These are phyloP conservation scores for Eupithecia abbreviata DNA, from an alignment of 2,888 invertebrate genomes.

Conservation along the genomic window DNA sequence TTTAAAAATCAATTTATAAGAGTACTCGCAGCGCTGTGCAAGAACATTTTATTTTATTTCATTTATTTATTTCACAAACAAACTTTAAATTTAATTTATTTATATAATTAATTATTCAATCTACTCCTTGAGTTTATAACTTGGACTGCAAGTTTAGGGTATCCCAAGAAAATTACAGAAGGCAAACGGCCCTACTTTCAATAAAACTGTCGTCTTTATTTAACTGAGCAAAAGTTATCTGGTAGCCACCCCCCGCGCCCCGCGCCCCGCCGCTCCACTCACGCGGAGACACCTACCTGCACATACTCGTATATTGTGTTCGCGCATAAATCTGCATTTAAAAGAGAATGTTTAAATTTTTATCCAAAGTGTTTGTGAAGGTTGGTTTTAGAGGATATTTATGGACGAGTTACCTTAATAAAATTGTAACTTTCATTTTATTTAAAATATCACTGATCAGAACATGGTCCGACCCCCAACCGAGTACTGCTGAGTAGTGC, in stretches of 20 bases:
- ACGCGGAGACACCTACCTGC: too few relatives aligned
- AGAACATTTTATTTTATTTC: too few relatives aligned
- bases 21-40: too few relatives aligned
- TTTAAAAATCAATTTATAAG: too few relatives aligned
- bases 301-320: slow-evolving; percentile 41
- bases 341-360: slow-evolving; percentile 33
- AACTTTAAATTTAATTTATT: too few relatives aligned
- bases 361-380: background rate
- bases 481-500: background rate
- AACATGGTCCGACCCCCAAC: background rate
- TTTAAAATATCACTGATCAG: background rate
- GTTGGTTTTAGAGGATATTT: background rate
- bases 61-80: too few relatives aligned
- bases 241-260: slow-evolving; percentile 34
- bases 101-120: too few relatives aligned
- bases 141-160: slow-evolving; percentile 61
- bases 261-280: too few relatives aligned
- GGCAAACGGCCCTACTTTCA: slow-evolving; percentile 82
- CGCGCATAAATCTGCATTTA: slow-evolving; percentile 42
- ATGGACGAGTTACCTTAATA: background rate
- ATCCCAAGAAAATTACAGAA: slow-evolving; percentile 79
- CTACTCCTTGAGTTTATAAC: slow-evolving; percentile 23
- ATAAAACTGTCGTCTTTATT: slow-evolving; percentile 83
- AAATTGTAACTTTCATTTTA: too few relatives aligned
- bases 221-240: slow-evolving; percentile 80